Conservation (phyloP, 2,888 invertebrate species). For the Branchinecta sandiegonensis region DNA sequence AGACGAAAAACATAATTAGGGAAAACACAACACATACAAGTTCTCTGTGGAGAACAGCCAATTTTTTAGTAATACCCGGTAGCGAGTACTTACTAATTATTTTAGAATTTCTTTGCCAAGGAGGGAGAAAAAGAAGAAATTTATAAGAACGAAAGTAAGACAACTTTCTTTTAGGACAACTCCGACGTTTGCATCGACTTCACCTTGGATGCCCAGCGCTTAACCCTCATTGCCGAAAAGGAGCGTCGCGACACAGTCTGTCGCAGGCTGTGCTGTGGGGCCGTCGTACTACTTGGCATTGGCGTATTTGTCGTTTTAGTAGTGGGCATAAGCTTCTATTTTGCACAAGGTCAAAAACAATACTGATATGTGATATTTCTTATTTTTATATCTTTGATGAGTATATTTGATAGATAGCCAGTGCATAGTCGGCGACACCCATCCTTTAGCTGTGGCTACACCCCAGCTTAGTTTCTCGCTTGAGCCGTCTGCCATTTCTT, state of each 20-base stretch:
- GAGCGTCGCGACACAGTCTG: neutral
- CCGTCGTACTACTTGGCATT: neutral
- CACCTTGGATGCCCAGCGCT: conserved; percentile 8
- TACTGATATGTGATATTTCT: neutral
- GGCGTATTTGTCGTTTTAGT: neutral
- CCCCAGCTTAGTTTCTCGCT: too few relatives aligned
- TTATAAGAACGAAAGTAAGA: too few relatives aligned
- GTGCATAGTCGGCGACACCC: too few relatives aligned
- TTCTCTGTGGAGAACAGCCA: too few relatives aligned
- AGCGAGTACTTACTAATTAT: too few relatives aligned
- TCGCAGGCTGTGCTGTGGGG: neutral
- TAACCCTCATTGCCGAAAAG: conserved; percentile 2
- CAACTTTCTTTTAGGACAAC: neutral
- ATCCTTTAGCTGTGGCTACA: too few relatives aligned
- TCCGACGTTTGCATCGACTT: neutral
- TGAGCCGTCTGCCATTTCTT: too few relatives aligned
- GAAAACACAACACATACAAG: too few relatives aligned
- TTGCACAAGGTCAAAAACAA: conserved; percentile 21
- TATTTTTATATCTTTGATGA: neutral
- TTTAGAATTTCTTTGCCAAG: too few relatives aligned
- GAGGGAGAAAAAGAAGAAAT: too few relatives aligned
- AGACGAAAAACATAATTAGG: too few relatives aligned
- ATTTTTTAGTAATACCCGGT: too few relatives aligned
- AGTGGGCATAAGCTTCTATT: conserved; percentile 17
- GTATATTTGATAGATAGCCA: neutral